Evolutionary conservation across 2,888 invertebrate genomes (phyloP), one percentile per base, ranked within the genome.

Genomic region (Lomographa bimaculata): DNA sequence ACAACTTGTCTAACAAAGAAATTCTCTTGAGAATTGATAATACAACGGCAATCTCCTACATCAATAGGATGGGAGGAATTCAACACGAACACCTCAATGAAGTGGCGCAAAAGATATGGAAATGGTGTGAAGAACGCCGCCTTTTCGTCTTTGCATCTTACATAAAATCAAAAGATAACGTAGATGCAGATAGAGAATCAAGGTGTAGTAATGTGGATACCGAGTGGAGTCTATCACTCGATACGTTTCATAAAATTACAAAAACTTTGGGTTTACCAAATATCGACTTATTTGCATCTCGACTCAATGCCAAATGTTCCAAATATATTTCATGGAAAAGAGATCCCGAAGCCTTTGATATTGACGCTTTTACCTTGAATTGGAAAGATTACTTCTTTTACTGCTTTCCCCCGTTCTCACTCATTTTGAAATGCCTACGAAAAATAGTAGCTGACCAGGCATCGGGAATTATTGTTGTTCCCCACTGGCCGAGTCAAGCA

Each of bases 301-400:
- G 55, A 1, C 4, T 45, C 2, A 59, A 61, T 32, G 37, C 27
- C 4, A 56, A 58, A 41, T 56, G 56, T 28, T 1, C 4, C 2
- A 26, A 6, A 11, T 61, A 40, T 25, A 20, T 53, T 0, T 49
- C 54, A 0, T 59, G 57, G 57, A 30, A 51, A 7, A 12, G 19
- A 0, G 57, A 60, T 8, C 58, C 58, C 1, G 39, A 50, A 7
- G 57, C 57, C 5, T 34, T 10, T 5, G 29, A 26, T 0, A 26
- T 57, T 7, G 38, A 57, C 20, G 50, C 57, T 1, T 60, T 60
- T 20, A 57, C 60, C 1, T 9, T 59, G n/a, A 9, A 7, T n/a
- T 59, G 59, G 57, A 7, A 27, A 1, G 0, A 9, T 4, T 9
- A n/a, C 9, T 46, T 19, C 20, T 57, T 57, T 27, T 60, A 57